Evolutionary conservation across 2,113 vertebrate genomes (phyloP).

Genomic region (Myanophis thanlyinensis): DNA sequence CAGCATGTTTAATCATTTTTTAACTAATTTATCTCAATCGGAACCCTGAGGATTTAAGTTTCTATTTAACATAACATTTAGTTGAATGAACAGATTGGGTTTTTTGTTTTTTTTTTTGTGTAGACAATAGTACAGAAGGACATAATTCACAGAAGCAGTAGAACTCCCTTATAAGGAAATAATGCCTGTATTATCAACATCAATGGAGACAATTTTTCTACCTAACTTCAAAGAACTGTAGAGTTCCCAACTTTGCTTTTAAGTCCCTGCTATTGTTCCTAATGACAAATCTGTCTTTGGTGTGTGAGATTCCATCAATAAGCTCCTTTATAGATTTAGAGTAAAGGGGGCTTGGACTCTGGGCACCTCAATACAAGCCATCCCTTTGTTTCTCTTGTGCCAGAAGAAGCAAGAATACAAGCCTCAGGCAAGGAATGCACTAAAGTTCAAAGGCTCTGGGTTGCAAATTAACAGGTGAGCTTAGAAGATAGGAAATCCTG

Average conservation of each 20-base stretch:
- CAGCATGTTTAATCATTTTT: background rate
- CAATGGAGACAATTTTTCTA: conserved; percentile 24
- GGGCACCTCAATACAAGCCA: conserved; percentile 6
- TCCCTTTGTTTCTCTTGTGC: conserved; percentile 2
- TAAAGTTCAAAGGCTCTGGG: background rate
- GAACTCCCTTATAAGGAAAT: background rate
- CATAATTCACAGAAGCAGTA: background rate
- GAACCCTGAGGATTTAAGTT: background rate
- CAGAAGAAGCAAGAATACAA: background rate
- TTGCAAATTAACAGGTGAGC: conserved; percentile 1
- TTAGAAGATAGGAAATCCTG: background rate
- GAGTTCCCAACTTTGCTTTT: conserved; percentile 11
- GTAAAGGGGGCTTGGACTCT: background rate
- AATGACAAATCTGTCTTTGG: conserved; percentile 39
- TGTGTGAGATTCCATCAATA: conserved; percentile 27
- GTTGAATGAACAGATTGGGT: background rate
- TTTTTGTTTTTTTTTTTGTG: no score
- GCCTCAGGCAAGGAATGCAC: background rate
- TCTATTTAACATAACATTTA: background rate
- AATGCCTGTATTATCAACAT: conserved; percentile 2
- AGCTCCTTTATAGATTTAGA: background rate
- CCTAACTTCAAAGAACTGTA: conserved; percentile 36
- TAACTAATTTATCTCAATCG: background rate
- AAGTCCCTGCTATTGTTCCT: conserved; percentile 25
- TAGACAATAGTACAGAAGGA: background rate